Base-by-base conservation (phyloP, 1,140 invertebrate genomes). In the Nilaparvata lugens region DNA sequence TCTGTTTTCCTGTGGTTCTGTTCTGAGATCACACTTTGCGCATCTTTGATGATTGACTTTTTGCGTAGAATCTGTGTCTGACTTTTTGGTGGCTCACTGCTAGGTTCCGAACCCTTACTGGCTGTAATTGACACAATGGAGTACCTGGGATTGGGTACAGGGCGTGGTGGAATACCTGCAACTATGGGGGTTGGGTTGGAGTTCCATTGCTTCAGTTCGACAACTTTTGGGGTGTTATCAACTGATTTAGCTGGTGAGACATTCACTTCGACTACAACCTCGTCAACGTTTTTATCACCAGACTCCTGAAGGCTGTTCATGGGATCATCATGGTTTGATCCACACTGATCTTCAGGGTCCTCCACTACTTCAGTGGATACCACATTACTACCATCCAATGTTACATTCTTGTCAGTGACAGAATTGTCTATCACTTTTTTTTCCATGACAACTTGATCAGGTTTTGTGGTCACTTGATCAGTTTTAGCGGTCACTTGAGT, bases 71-170 rank as follows among this genome's bases (percentile, higher is more conserved):
- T 48, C 45, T 48, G 45, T 6, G 45, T 23, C 11, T 48, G 16
- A 48, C 18, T 48, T 14, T 48, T 48, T 23, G 16, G 16, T 48
- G 14, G 21, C 18, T 19, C 31, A 35, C 25, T 28, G 7, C 31
- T 48, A 16, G 45, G 5, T 48, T 18, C 21, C 13, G 16, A 19
- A 3, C 52, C 55, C 25, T 40, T 35, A 55, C 28, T 54, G 24
- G 59, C 31, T 43, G 59, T 53, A 38, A 60, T 55, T 16, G 59
- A 60, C 14, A 60, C 59, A 13, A 60, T 54, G 5, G 59, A 60
- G 28, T 60, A 60, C 25, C 48, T 60, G 7, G 51, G 59, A 45
- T 55, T 60, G 18, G 59, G 23, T 16, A 60, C 38, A 21, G 52
- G 45, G 5, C 21, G 45, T 4, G 16, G 45, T 16, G 16, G 45